Base-by-base conservation (phyloP, 2,113 vertebrate genomes). In the Trichomycterus rosablanca region DNA sequence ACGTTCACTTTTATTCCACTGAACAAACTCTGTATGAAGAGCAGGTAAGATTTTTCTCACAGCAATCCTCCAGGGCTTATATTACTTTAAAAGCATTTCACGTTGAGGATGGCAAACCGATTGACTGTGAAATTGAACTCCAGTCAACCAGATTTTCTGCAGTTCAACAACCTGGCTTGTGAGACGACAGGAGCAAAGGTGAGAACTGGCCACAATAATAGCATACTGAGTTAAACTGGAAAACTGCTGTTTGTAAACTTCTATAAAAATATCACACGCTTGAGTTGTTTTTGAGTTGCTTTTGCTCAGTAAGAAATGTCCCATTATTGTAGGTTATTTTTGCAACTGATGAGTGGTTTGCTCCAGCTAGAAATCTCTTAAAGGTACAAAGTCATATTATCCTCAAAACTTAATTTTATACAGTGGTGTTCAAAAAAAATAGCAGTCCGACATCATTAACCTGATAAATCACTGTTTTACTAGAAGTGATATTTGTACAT, bases 291-390 rank as follows among this genome's bases (percentile, higher is more conserved):
- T n/a, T n/a, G n/a, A n/a, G n/a, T n/a, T n/a, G n/a, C n/a, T n/a
- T n/a, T n/a, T n/a, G n/a, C n/a, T n/a, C n/a, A n/a, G n/a, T n/a
- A n/a, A n/a, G n/a, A n/a, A n/a, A n/a, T n/a, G n/a, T n/a, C 18
- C 58, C 44, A 14, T 51, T 53, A 37, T 44, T 67, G 9, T 65
- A 88, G 86, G 80, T 88, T 0, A 57, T 87, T 28, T 88, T 88
- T 69, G 83, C 85, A 0, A 84, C 87, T 23, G 85, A 88, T n/a
- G 87, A 88, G 51, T 87, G 84, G 85, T 88, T 88, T 10, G 87
- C 87, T 44, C 83, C 87, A 1, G 83, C 80, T 7, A 69, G 53
- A 12, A 88, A 88, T 72, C 83, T 88, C 52, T 74, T 88, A 62
- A 88, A 88, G 85, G 85, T 87, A 71, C 2, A 30, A n/a, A n/a